Conservation (phyloP, 2,797 vertebrate species). For the Clarias laeviceps region DNA sequence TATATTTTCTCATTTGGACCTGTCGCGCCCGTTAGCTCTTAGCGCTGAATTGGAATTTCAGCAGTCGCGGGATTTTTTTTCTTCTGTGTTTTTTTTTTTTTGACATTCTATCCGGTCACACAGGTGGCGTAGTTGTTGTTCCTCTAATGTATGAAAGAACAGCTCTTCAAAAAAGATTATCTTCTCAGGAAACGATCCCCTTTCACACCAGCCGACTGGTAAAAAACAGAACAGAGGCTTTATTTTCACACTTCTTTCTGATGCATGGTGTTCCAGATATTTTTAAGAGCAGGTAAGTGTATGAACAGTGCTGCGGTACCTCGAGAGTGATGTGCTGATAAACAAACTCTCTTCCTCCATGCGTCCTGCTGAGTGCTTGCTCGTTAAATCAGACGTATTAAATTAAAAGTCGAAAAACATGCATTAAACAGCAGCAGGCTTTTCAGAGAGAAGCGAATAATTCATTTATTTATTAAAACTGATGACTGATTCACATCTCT, state of each 20-base stretch:
- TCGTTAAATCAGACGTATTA: not conserved
- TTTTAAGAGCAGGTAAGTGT: not conserved
- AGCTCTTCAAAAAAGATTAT: not conserved
- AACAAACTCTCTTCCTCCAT: not conserved
- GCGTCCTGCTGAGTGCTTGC: not conserved
- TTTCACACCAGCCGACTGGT: not conserved
- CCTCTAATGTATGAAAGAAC: not conserved
- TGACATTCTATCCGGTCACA: not conserved
- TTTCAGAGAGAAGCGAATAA: not conserved
- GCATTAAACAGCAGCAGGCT: not conserved
- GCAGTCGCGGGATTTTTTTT: not conserved
- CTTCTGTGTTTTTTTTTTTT: not conserved
- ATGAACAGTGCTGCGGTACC: not conserved
- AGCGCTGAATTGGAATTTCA: not conserved
- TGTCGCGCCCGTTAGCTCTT: conserved; percentile 5
- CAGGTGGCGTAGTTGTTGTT: not conserved
- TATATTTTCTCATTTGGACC: conserved; percentile 10
- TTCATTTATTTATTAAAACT: not conserved
- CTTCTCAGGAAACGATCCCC: not conserved
- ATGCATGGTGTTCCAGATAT: not conserved
- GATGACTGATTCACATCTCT: not conserved
- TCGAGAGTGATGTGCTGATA: not conserved
- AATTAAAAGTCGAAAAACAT: not conserved
- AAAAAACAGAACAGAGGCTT: not conserved
- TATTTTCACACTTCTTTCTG: not conserved